Percentiles rank a stretch among this genome's conserved stretches.
These are phyloP conservation scores for Dendropsophus ebraccatus DNA, from an alignment of 2,113 vertebrate species.

Conservation along the genomic window DNA sequence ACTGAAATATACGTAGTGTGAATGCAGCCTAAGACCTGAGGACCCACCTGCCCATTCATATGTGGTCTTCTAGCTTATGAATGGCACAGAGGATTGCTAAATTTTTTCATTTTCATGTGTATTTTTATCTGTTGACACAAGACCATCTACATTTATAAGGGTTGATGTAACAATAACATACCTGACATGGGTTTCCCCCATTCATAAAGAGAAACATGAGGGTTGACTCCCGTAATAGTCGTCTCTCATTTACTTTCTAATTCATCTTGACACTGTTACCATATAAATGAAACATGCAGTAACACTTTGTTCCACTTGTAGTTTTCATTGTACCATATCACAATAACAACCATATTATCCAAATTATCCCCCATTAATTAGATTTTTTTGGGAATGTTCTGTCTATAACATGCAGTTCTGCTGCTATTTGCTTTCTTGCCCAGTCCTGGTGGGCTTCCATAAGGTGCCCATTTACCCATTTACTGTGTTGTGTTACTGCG, in stretches of 20 bases:
- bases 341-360: constrained; percentile 36
- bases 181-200: not conserved
- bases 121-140: not conserved
- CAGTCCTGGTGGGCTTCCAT: too few relatives aligned
- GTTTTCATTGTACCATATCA: constrained; percentile 19
- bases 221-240: not conserved
- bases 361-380: constrained; percentile 10
- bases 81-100: not conserved
- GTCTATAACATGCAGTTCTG: too few relatives aligned
- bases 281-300: not conserved
- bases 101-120: not conserved
- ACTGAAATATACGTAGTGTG: too few relatives aligned
- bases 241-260: not conserved
- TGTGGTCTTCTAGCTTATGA: not conserved
- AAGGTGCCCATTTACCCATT: too few relatives aligned
- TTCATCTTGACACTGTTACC: not conserved
- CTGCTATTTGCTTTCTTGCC: too few relatives aligned
- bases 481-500: too few relatives aligned
- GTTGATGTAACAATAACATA: not conserved
- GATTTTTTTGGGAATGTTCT: not conserved
- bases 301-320: not conserved
- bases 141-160: not conserved
- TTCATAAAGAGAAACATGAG: not conserved
- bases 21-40: too few relatives aligned
- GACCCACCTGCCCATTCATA: not conserved